Evolutionary conservation across 2,113 vertebrate species (phyloP).

Genomic region (Crypturellus undulatus): DNA sequence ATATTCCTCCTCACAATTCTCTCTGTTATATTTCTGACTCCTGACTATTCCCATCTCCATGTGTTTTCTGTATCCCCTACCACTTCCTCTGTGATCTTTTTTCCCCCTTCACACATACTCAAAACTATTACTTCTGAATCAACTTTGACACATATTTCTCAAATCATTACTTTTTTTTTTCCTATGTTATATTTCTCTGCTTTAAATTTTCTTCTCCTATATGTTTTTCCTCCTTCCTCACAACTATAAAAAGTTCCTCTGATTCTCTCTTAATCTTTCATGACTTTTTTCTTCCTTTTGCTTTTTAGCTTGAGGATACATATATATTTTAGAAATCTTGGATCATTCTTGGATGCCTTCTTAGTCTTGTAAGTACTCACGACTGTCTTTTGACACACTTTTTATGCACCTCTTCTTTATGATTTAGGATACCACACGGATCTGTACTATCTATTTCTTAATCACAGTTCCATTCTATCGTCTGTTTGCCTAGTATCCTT

Average conservation of each 20-base stretch:
- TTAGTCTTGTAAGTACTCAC: background rate
- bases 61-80: conserved; percentile 10
- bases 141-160: conserved; percentile 44
- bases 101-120: conserved; percentile 48
- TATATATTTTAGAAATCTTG: background rate
- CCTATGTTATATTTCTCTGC: background rate
- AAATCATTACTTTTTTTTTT: conserved; percentile 12
- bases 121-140: conserved; percentile 49
- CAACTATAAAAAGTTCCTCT: background rate
- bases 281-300: background rate
- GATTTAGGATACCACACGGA: background rate
- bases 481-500: background rate
- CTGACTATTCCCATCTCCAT: background rate
- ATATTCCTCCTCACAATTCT: background rate
- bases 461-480: background rate
- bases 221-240: background rate
- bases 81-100: conserved; percentile 43
- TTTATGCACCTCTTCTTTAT: background rate
- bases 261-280: background rate
- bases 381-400: background rate
- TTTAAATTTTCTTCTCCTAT: conserved; percentile 20
- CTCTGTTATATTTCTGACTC: background rate
- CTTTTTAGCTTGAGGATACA: background rate
- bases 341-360: background rate
- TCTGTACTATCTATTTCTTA: background rate